phyloP scores from a whole-genome alignment of 2,113 vertebrate species.

The Raphicerus campestris region DNA sequence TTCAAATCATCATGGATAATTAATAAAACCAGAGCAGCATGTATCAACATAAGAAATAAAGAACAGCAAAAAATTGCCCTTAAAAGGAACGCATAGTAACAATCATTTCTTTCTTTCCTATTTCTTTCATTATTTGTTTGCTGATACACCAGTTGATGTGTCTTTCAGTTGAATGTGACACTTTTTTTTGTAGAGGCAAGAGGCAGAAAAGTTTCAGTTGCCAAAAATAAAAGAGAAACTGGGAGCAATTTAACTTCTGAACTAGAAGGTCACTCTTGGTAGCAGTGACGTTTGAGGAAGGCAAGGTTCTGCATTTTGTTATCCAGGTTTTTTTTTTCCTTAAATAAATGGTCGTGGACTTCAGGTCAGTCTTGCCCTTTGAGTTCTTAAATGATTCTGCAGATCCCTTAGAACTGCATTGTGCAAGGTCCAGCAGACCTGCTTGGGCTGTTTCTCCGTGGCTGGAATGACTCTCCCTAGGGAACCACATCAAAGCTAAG shows the following conservation, averaged over 20 bases:
- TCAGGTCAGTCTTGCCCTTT: neutral
- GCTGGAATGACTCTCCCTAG: neutral
- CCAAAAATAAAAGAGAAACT: neutral
- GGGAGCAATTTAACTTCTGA: neutral
- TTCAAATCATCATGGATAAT: slow-evolving; percentile 1
- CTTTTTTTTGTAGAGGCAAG: neutral
- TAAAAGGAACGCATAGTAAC: neutral
- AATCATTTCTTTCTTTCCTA: neutral
- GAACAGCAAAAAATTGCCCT: neutral
- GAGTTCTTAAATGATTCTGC: neutral
- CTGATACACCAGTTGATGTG: neutral
- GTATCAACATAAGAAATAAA: neutral
- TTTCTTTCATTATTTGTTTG: slow-evolving; percentile 34
- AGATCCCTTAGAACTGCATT: neutral
- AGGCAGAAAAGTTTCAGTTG: slow-evolving; percentile 18
- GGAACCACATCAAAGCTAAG: neutral
- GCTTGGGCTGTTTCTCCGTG: neutral
- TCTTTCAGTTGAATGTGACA: neutral
- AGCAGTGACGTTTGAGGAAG: neutral
- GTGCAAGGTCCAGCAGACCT: neutral
- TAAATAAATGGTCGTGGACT: neutral
- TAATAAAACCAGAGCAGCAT: neutral
- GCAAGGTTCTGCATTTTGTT: neutral
- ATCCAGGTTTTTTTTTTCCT: neutral
- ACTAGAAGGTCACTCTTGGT: neutral